Base-by-base conservation (phyloP, 2,888 invertebrate species). In the Eupithecia exiguata region DNA sequence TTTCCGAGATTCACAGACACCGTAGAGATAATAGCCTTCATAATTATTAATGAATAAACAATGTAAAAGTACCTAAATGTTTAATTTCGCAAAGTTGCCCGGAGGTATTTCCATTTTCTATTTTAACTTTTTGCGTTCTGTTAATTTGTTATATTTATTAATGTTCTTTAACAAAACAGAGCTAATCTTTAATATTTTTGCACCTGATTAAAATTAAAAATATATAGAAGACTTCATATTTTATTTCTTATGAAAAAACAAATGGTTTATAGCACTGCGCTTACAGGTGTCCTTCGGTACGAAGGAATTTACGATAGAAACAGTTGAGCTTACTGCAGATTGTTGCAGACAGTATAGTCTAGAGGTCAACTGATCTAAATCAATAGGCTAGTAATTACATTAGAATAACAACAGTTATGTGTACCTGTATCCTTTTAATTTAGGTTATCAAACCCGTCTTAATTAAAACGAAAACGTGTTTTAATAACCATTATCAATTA, bases 1-100 rank as follows among this genome's bases (percentile, higher is more conserved):
- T 79, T 75, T 76, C 67, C 65, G 69, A 77, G 77, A 78, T 72
- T 79, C 65, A 74, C 68, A 78, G 78, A 79, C 77, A 73, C 61
- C 71, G 76, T 69, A 40, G 69, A 74, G 70, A 75, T 78, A 73
- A 77, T 72, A 74, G 74, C 75, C 74, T 76, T 69, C 71, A 46
- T 77, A 74, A 78, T 78, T 77, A 76, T 74, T 80, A 78, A 80
- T 80, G 78, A 80, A 80, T 76, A 77, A 78, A 77, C 76, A 78
- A 36, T 65, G 63, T 65, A 65, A 65, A 65, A 65, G 38, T 65
- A n/a, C n/a, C n/a, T n/a, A 65, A 65, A 78, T 78, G 78, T 77
- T 77, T 76, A 76, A 80, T 78, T 78, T 71, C 62, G 63, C 69
- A 74, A 77, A 80, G 71, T 77, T 74, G 75, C 71, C 72, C 74